phyloP scores from a whole-genome alignment of 2,797 vertebrate genomes.

The Xerus rutilus region DNA sequence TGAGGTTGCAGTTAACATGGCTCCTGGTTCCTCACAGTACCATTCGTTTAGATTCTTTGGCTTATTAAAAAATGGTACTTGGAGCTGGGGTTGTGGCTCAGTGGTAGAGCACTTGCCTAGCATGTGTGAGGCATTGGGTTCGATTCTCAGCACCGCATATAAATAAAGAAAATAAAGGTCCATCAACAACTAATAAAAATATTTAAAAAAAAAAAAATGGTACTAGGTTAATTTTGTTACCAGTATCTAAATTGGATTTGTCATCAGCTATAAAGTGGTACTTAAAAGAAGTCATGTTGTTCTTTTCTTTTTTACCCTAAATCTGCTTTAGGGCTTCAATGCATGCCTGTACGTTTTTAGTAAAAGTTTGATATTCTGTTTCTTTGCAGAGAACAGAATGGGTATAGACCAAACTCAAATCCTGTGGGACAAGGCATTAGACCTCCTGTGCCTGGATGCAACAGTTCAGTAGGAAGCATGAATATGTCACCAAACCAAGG shows the following conservation, averaged over 20 bases:
- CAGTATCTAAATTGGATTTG: not conserved
- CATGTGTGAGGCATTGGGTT: no score
- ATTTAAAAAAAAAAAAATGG: not conserved
- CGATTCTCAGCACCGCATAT: no score
- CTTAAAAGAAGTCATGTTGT: not conserved
- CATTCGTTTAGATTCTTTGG: not conserved
- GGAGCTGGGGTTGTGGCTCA: no score
- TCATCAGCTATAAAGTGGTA: not conserved
- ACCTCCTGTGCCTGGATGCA: conserved; percentile 89
- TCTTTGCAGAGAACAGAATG: conserved; percentile 94
- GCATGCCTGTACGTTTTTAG: not conserved
- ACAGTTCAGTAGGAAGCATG: conserved; percentile 91
- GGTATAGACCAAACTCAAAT: conserved; percentile 93
- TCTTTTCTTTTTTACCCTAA: not conserved
- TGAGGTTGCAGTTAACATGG: not conserved
- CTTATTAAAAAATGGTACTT: not conserved
- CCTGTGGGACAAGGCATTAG: conserved; percentile 90
- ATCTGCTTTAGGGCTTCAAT: not conserved
- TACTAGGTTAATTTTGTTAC: not conserved
- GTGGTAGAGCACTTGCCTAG: no score
- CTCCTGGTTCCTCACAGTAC: not conserved
- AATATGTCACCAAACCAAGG: conserved; percentile 90
- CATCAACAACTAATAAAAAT: no score
- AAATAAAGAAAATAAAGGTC: no score
- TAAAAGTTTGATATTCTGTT: conserved; percentile 66